These are phyloP conservation scores for Aphelinus atriplicis DNA, from an alignment of 1,140 invertebrate species.

Conservation along the genomic window DNA sequence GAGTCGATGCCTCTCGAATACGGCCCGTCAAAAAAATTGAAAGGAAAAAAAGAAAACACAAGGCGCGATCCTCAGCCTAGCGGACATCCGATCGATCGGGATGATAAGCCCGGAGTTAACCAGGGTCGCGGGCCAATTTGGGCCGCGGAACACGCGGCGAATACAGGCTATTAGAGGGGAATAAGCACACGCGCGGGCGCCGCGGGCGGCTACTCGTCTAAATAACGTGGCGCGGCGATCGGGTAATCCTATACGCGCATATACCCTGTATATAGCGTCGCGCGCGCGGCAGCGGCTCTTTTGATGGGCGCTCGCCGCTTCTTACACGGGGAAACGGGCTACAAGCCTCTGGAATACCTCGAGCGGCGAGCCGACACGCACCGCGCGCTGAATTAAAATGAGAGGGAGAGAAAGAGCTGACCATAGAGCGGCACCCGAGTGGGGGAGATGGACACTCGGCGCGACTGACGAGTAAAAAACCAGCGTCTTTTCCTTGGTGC, in stretches of 20 bases:
- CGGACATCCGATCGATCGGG: too few species aligned
- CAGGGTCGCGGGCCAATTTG: too few species aligned
- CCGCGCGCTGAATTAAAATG: constrained; percentile 6
- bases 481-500: too few species aligned
- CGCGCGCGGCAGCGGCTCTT: constrained; percentile 49
- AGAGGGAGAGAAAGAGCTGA: constrained; percentile 15
- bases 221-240: constrained; percentile 36
- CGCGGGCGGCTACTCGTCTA: neutral
- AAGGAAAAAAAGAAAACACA: too few species aligned
- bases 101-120: too few species aligned
- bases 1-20: too few species aligned
- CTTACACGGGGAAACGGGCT: constrained; percentile 58
- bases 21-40: too few species aligned
- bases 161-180: constrained; percentile 60
- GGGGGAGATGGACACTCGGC: constrained; percentile 1
- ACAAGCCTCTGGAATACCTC: constrained; percentile 64
- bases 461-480: too few species aligned
- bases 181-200: constrained; percentile 55
- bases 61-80: too few species aligned
- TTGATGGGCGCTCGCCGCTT: constrained; percentile 58
- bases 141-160: constrained; percentile 49
- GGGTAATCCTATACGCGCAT: constrained; percentile 57
- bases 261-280: constrained; percentile 1
- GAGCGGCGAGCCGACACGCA: constrained; percentile 16
- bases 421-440: neutral